Conservation (phyloP, 2,888 invertebrate genomes). For the Drosophila anceps region DNA sequence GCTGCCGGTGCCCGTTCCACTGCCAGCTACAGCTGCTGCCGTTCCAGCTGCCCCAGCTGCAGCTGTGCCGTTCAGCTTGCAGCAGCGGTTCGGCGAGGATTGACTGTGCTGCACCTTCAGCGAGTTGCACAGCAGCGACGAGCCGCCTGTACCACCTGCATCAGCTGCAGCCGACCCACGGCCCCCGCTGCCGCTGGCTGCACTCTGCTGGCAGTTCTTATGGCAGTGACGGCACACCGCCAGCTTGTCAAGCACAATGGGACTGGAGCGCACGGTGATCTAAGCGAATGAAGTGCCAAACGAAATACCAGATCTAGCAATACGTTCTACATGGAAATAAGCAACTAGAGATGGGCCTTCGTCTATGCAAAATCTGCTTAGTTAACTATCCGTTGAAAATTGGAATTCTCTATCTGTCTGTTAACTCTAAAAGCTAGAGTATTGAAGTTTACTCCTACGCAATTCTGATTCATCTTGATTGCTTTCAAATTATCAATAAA, state of each 20-base stretch:
- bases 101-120: constrained; percentile 85
- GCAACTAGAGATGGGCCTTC: constrained; percentile 6
- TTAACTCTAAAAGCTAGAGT: too few relatives aligned
- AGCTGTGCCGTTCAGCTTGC: constrained; percentile 79
- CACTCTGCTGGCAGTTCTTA: constrained; percentile 88
- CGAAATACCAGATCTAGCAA: constrained; percentile 42
- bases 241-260: constrained; percentile 89
- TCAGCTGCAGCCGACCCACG: constrained; percentile 33
- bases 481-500: too few relatives aligned
- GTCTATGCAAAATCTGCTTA: not conserved
- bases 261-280: constrained; percentile 92
- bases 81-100: constrained; percentile 85
- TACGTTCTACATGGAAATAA: constrained; percentile 16
- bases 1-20: constrained; percentile 68
- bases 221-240: constrained; percentile 92
- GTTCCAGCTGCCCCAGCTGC: constrained; percentile 3
- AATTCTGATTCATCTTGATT: too few relatives aligned
- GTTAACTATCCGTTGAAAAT: not conserved
- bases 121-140: constrained; percentile 82
- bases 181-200: constrained; percentile 34
- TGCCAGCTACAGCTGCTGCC: constrained; percentile 13
- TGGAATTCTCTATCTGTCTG: not conserved
- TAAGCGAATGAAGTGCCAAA: constrained; percentile 72
- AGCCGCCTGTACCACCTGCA: constrained; percentile 18
- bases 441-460: too few relatives aligned